phyloP scores from a whole-genome alignment of 1,140 invertebrate species.

The Drosophila albomicans region DNA sequence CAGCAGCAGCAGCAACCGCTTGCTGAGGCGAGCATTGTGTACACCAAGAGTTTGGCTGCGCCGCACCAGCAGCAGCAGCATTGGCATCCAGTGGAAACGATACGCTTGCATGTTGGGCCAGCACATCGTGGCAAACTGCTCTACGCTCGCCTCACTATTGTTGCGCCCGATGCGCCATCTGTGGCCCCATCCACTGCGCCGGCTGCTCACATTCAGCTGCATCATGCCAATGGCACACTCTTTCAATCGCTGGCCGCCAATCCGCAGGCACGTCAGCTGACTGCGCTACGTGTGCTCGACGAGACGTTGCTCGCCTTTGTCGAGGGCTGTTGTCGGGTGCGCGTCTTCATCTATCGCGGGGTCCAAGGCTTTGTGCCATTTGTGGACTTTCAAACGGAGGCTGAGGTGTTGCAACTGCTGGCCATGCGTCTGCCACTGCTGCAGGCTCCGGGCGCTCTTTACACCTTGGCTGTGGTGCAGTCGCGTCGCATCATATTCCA shows the following conservation, averaged over 20 bases:
- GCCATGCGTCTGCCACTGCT: slow-evolving; percentile 44
- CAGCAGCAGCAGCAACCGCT: background rate
- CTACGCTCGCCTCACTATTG: slow-evolving; percentile 58
- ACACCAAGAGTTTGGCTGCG: slow-evolving; percentile 1
- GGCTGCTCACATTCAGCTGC: slow-evolving; percentile 59
- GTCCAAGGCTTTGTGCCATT: slow-evolving; percentile 77
- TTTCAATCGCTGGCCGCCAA: slow-evolving; percentile 71
- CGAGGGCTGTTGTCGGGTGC: slow-evolving; percentile 64
- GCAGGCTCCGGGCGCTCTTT: slow-evolving; percentile 43
- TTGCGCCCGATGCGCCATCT: slow-evolving; percentile 7
- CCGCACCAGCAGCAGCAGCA: background rate
- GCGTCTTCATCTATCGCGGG: slow-evolving; percentile 73
- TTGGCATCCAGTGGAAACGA: slow-evolving; percentile 39
- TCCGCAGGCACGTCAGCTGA: slow-evolving; percentile 55
- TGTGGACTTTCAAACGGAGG: slow-evolving; percentile 35
- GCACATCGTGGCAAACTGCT: slow-evolving; percentile 26
- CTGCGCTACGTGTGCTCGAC: slow-evolving; percentile 59
- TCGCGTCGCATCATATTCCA: slow-evolving; percentile 50
- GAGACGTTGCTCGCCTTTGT: slow-evolving; percentile 77
- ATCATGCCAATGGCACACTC: slow-evolving; percentile 64
- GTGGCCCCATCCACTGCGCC: slow-evolving; percentile 54
- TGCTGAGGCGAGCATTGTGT: background rate
- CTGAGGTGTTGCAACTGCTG: slow-evolving; percentile 46
- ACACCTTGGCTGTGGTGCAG: slow-evolving; percentile 56
- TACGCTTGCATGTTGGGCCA: slow-evolving; percentile 56